Base-by-base conservation (phyloP, 2,797 vertebrate genomes). In the Odontamblyopus lacepedii region DNA sequence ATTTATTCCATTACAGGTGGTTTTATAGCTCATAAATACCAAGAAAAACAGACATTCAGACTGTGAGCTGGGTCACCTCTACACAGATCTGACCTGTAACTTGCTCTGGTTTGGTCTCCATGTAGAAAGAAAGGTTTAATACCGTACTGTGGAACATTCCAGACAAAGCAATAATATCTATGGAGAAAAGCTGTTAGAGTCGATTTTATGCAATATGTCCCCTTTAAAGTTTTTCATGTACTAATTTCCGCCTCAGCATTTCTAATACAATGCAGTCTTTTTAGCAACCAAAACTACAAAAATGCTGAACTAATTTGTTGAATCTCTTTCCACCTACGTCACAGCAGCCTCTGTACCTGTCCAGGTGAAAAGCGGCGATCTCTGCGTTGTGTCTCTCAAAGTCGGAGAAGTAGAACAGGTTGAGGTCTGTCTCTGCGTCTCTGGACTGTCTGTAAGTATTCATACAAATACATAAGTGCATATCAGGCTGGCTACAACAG, bases 401-500 rank as follows among this genome's bases (percentile, higher is more conserved):
- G 88, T 97, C 94, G 0, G 96, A 97, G 92, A 97, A 97, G 87
- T 96, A 98, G 89, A 96, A 97, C 62, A 96, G 95, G 85, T 98
- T 95, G 0, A 80, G 62, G 3, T 96, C 91, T 0, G 95, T 96
- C 89, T 97, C 96, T 41, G 93, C 89, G 1, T 95, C 87, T 74
- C 95, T 90, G 65, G 92, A 86, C 76, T 96, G 95, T 75, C 96
- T 96, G 85, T 6, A 32, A 67, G 48, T 16, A 71, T 57, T 70
- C 13, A 55, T 16, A 70, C 35, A 73, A n/a, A n/a, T 19, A 23
- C n/a, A 63, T 19, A 29, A n/a, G 19, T 15, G 57, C 0, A 50
- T 1, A 9, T 4, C 1, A 9, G 13, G 12, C 5, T 27, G 50
- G 32, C 16, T 2, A 26, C 8, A 23, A 7, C 29, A 63, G 50